phyloP scores from a whole-genome alignment of 2,888 invertebrate genomes.

The Drosophila phalerata region DNA sequence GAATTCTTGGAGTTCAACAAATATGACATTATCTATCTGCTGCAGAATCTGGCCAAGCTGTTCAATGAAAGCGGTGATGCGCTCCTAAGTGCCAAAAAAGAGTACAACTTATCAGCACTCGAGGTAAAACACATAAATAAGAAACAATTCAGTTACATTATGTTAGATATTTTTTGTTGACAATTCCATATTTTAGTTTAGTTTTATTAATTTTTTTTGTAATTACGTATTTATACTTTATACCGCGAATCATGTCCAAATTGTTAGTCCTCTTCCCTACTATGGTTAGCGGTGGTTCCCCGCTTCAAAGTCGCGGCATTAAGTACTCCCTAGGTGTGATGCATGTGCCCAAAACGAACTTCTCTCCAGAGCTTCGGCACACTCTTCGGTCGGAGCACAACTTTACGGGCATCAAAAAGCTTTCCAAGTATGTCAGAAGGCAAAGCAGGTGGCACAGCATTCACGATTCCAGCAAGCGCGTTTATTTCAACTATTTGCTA shows the following conservation, averaged over 20 bases:
- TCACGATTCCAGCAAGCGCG: conserved; percentile 27
- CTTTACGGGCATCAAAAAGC: conserved; percentile 30
- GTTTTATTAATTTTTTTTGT: not conserved
- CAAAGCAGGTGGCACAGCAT: conserved; percentile 48
- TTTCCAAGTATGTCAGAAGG: conserved; percentile 21
- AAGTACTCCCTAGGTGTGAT: conserved; percentile 51
- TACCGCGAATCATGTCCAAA: conserved; percentile 55
- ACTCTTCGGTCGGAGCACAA: conserved; percentile 54
- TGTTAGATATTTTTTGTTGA: conserved; percentile 6
- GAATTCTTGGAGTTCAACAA: conserved; percentile 95
- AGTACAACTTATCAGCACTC: conserved; percentile 91
- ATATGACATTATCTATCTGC: conserved; percentile 95
- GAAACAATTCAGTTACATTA: not conserved
- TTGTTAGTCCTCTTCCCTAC: conserved; percentile 35
- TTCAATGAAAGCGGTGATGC: conserved; percentile 92
- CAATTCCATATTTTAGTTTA: conserved; percentile 20
- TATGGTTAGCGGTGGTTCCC: not conserved
- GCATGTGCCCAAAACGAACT: conserved; percentile 39
- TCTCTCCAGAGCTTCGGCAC: conserved; percentile 54
- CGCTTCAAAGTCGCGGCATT: conserved; percentile 35
- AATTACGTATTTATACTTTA: not conserved
- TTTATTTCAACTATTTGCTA: conserved; percentile 66
- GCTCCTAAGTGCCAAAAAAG: conserved; percentile 87
- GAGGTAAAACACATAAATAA: conserved; percentile 87
- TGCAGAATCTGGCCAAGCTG: conserved; percentile 92